These are phyloP conservation scores for Zootoca vivipara DNA, from an alignment of 2,113 vertebrate species.

Conservation along the genomic window DNA sequence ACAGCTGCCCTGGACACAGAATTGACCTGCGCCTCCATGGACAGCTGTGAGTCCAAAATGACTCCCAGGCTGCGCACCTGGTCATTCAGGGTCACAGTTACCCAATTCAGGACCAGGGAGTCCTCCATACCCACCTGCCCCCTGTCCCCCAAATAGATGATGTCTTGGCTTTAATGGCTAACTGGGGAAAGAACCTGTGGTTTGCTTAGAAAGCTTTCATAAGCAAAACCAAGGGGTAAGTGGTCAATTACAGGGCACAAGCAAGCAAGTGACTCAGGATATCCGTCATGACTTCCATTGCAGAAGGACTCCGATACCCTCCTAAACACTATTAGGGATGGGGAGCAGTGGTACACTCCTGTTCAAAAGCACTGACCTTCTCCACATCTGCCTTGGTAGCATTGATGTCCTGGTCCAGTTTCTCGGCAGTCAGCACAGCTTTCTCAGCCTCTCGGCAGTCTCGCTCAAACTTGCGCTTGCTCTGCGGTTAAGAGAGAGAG, in stretches of 20 bases:
- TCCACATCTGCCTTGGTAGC: conserved; percentile 92
- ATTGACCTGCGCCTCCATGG: no score
- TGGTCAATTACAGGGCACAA: neutral
- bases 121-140: no score
- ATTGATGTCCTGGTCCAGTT: conserved; percentile 88
- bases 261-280: neutral
- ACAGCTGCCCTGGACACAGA: no score
- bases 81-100: no score
- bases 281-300: neutral
- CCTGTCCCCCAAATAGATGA: neutral
- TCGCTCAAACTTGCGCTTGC: conserved; percentile 89
- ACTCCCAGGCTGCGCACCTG: no score
- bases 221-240: neutral
- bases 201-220: neutral
- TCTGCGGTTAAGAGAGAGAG: conserved; percentile 66
- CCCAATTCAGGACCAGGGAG: no score
- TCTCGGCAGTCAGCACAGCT: conserved; percentile 82
- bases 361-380: conserved; percentile 75
- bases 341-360: neutral
- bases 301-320: neutral
- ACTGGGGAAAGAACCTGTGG: neutral
- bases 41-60: no score
- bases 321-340: neutral
- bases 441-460: conserved; percentile 90
- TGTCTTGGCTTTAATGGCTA: neutral